phyloP scores from a whole-genome alignment of 1,140 invertebrate genomes.

The Drosophila repletoides region DNA sequence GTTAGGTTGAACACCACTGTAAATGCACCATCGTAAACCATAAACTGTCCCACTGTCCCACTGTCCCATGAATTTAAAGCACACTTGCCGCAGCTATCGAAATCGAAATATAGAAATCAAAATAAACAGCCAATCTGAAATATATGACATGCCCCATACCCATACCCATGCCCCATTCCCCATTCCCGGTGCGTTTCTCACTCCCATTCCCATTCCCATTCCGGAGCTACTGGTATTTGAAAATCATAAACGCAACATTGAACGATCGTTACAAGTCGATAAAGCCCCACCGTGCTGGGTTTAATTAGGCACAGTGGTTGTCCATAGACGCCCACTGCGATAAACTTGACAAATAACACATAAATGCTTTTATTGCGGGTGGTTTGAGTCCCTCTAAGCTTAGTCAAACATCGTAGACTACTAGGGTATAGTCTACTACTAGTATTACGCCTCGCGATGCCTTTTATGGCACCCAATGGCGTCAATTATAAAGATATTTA shows the following conservation, averaged over 20 bases:
- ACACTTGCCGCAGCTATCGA: slow-evolving; percentile 41
- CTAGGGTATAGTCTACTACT: slow-evolving; percentile 40
- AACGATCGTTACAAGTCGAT: slow-evolving; percentile 73
- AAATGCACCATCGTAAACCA: slow-evolving; percentile 10
- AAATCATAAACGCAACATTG: slow-evolving; percentile 55
- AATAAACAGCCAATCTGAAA: slow-evolving; percentile 62
- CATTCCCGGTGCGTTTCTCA: too few relatives aligned
- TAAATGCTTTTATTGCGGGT: slow-evolving; percentile 79
- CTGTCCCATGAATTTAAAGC: slow-evolving; percentile 23
- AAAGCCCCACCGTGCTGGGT: slow-evolving; percentile 42
- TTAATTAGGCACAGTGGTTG: slow-evolving; percentile 60
- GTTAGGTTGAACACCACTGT: slow-evolving; percentile 35
- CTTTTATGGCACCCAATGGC: slow-evolving; percentile 73
- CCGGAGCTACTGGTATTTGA: slow-evolving; percentile 74
- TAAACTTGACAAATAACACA: slow-evolving; percentile 80
- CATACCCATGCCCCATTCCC: too few relatives aligned
- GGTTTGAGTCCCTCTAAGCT: slow-evolving; percentile 30
- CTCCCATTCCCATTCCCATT: too few relatives aligned
- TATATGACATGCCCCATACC: slow-evolving; percentile 41
- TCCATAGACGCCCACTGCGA: slow-evolving; percentile 21
- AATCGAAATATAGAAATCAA: slow-evolving; percentile 54
- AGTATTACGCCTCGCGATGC: slow-evolving; percentile 68
- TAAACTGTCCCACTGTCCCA: neutral
- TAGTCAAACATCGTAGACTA: slow-evolving; percentile 43
- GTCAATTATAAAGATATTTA: slow-evolving; percentile 81